Evolutionary conservation across 2,797 vertebrate species (phyloP).

Genomic region (Syngnathus acus): DNA sequence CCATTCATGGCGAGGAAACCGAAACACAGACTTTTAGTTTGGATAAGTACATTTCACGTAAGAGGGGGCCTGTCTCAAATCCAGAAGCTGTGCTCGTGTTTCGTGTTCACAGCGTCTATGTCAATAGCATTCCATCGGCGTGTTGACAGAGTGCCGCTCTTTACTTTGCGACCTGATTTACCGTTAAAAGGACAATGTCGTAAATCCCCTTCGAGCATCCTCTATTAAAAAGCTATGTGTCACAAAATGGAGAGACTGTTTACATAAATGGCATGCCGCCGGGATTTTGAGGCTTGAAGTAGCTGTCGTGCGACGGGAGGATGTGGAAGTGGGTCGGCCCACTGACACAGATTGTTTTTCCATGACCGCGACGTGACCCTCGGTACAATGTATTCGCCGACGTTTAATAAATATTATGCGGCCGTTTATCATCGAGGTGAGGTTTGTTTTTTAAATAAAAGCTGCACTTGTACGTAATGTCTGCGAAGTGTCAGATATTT

Average conservation of each 20-base stretch:
- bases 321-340: slow-evolving; percentile 13
- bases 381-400: slow-evolving; percentile 36
- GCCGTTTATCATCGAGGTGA: slow-evolving; percentile 38
- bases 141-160: slow-evolving; percentile 68
- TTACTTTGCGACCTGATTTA: slow-evolving; percentile 66
- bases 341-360: slow-evolving; percentile 49
- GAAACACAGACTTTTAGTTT: slow-evolving; percentile 17
- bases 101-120: slow-evolving; percentile 70
- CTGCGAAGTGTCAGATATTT: slow-evolving; percentile 41
- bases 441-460: slow-evolving; percentile 44
- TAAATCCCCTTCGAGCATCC: slow-evolving; percentile 52
- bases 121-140: slow-evolving; percentile 70
- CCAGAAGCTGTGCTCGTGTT: slow-evolving; percentile 52
- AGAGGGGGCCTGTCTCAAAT: slow-evolving; percentile 15
- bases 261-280: slow-evolving; percentile 43
- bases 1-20: slow-evolving; percentile 13
- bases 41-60: slow-evolving; percentile 52
- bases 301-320: slow-evolving; percentile 30
- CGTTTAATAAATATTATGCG: slow-evolving; percentile 51
- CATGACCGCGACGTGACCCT: slow-evolving; percentile 50
- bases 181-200: slow-evolving; percentile 59
- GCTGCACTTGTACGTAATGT: slow-evolving; percentile 15
- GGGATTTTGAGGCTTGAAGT: slow-evolving; percentile 33
- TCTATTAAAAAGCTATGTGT: slow-evolving; percentile 47
- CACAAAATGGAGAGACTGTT: slow-evolving; percentile 52